Evolutionary conservation across 2,888 invertebrate species (phyloP).

Genomic region (Diplolepis rosae): DNA sequence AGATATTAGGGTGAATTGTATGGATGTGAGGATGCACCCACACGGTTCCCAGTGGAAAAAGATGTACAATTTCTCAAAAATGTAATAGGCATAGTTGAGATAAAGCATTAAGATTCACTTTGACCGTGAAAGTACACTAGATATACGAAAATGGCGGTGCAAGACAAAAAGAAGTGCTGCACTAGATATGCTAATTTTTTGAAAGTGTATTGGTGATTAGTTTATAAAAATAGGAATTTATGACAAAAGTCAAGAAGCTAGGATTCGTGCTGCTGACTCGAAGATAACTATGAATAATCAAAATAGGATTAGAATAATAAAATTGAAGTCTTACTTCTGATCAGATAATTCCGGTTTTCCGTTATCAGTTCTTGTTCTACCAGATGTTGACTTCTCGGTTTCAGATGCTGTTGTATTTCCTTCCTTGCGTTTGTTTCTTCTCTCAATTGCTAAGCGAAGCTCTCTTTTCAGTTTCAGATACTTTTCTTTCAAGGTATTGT

Average conservation of each 20-base stretch:
- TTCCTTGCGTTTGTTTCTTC: conserved; percentile 78
- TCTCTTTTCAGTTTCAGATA: conserved; percentile 87
- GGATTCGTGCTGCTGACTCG: background rate
- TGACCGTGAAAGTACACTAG: conserved; percentile 57
- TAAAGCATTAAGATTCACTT: conserved; percentile 29
- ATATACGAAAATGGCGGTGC: conserved; percentile 58
- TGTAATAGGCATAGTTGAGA: background rate
- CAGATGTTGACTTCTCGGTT: conserved; percentile 85
- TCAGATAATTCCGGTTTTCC: conserved; percentile 73
- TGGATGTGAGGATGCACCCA: conserved; percentile 71
- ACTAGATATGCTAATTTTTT: background rate
- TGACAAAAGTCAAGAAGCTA: background rate
- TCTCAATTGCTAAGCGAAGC: conserved; percentile 85
- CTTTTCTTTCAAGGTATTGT: conserved; percentile 87
- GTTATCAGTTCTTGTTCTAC: conserved; percentile 77
- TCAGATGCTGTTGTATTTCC: conserved; percentile 82
- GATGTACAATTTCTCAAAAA: background rate
- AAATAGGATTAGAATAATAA: background rate
- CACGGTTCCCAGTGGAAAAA: conserved; percentile 55
- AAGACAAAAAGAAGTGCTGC: conserved; percentile 41
- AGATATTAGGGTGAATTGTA: conserved; percentile 72
- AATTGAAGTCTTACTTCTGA: conserved; percentile 69
- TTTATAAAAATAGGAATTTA: background rate
- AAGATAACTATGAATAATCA: conserved; percentile 16
- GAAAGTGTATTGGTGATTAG: background rate